These are phyloP conservation scores for Leucania comma DNA, from an alignment of 2,888 invertebrate species.

Conservation along the genomic window DNA sequence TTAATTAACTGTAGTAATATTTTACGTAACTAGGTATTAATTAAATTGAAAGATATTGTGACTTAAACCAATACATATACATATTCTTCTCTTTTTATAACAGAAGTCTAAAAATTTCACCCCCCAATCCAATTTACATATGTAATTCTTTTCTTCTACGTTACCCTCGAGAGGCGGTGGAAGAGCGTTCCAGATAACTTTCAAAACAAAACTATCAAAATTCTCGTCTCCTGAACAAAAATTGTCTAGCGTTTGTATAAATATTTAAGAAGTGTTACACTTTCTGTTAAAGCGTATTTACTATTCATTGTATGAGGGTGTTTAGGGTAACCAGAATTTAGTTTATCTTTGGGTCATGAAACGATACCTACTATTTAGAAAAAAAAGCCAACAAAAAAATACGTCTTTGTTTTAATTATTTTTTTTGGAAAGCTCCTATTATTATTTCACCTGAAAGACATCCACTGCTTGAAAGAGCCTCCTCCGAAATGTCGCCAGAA, in stretches of 20 bases:
- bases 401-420: no score
- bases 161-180: not conserved
- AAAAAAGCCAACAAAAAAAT: not conserved
- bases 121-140: not conserved
- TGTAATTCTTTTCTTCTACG: not conserved
- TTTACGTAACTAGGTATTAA: no score
- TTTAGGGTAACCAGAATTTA: slow-evolving; percentile 18
- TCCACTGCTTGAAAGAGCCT: no score
- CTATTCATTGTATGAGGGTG: slow-evolving; percentile 52
- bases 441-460: no score
- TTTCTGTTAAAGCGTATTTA: slow-evolving; percentile 32
- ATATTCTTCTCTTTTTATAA: not conserved
- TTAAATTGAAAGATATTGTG: no score
- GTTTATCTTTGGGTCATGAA: not conserved
- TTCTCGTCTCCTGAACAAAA: not conserved
- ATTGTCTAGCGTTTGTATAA: slow-evolving; percentile 20
- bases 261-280: slow-evolving; percentile 44
- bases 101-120: no score
- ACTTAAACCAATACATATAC: no score
- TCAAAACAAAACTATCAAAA: slow-evolving; percentile 4
- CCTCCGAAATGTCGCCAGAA: no score
- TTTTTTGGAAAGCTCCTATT: no score
- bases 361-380: no score
- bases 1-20: no score
- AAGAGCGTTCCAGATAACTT: not conserved